phyloP scores from a whole-genome alignment of 2,888 invertebrate species.

The Tuberolachnus salignus region DNA sequence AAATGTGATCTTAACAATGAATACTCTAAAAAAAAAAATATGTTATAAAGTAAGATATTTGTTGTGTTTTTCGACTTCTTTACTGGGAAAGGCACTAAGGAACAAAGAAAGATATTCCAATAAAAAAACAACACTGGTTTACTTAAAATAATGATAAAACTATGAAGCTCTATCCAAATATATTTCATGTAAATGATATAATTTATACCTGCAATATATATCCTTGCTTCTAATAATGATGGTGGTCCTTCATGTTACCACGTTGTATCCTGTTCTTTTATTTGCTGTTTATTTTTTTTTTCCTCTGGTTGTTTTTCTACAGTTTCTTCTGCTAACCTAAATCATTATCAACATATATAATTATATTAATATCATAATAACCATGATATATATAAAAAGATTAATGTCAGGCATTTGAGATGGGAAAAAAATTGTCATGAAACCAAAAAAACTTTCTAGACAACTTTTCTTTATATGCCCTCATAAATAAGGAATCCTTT shows the following conservation, averaged over 20 bases:
- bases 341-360: conserved; percentile 57
- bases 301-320: conserved; percentile 84
- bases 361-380: conserved; percentile 7
- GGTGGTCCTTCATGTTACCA: conserved; percentile 99
- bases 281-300: conserved; percentile 77
- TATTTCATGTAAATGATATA: not conserved
- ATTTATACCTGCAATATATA: conserved; percentile 80
- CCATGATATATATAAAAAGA: conserved; percentile 1
- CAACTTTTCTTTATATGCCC: no score
- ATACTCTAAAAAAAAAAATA: conserved; percentile 63
- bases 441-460: no score
- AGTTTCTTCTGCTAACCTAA: conserved; percentile 84
- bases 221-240: conserved; percentile 77
- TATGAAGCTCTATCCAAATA: not conserved
- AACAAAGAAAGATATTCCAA: no score
- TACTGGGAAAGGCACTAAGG: no score
- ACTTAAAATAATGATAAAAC: not conserved
- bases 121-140: no score
- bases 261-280: conserved; percentile 86
- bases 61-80: no score
- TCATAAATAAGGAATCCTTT: no score
- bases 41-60: no score
- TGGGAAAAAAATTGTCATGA: no score
- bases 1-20: conserved; percentile 69
- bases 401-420: no score